These are phyloP conservation scores for Malurus melanocephalus DNA, from an alignment of 2,113 vertebrate species.

Conservation along the genomic window DNA sequence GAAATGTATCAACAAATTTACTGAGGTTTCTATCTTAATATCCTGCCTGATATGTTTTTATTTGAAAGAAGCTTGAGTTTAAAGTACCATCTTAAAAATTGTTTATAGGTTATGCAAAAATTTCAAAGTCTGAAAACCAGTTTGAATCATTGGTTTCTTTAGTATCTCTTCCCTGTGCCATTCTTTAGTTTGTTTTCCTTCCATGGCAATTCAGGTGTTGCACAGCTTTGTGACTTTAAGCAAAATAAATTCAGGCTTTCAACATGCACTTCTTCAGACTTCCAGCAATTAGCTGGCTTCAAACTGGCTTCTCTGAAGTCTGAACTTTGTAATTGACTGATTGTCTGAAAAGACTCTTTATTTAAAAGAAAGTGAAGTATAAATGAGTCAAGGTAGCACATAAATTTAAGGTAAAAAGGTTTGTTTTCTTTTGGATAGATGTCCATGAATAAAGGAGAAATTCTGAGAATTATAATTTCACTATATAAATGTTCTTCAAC, in stretches of 20 bases:
- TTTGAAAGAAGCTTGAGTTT: constrained; percentile 23
- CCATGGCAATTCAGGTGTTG: not conserved
- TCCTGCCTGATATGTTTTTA: constrained; percentile 12
- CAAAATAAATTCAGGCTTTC: not conserved
- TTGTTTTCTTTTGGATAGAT: not conserved
- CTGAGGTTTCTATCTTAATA: constrained; percentile 43
- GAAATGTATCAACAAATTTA: constrained; percentile 62
- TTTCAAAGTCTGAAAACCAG: not conserved
- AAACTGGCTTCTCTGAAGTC: not conserved
- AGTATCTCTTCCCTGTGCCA: not conserved
- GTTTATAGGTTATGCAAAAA: not conserved
- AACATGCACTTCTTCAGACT: not conserved
- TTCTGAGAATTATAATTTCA: not conserved
- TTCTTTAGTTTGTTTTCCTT: not conserved
- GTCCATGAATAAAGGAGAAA: not conserved
- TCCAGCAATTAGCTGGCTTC: not conserved
- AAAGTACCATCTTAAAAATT: constrained; percentile 15
- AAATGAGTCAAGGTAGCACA: not conserved
- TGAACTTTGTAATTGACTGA: not conserved
- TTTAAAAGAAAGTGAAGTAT: not conserved
- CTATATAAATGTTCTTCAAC: not conserved
- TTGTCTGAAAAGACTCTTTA: not conserved
- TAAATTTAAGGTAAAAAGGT: not conserved
- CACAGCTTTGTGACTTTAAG: not conserved
- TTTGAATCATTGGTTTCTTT: not conserved